phyloP scores from a whole-genome alignment of 2,113 vertebrate genomes.

The Aphelocoma coerulescens region DNA sequence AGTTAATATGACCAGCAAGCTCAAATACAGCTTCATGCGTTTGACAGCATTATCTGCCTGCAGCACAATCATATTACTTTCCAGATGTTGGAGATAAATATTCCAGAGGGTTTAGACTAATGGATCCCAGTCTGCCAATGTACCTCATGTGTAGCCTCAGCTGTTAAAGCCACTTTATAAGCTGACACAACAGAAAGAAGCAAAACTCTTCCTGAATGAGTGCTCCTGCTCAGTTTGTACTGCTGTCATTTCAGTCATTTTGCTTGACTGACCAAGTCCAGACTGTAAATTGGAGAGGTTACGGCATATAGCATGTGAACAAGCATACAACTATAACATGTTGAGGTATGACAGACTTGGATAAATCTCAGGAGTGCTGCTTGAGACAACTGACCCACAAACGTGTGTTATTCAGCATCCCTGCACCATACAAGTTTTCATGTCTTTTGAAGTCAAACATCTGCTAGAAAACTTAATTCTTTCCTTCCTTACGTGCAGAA shows the following conservation, averaged over 20 bases:
- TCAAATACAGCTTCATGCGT: background rate
- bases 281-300: background rate
- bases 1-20: background rate
- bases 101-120: conserved; percentile 3
- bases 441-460: background rate
- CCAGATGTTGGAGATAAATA: conserved; percentile 10
- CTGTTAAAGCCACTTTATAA: conserved; percentile 38
- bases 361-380: background rate
- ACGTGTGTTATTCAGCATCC: background rate
- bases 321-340: background rate
- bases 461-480: background rate
- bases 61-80: background rate
- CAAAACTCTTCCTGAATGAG: background rate
- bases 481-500: background rate
- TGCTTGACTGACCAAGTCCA: background rate
- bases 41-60: background rate
- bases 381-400: background rate
- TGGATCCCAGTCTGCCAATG: background rate
- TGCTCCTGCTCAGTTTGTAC: background rate
- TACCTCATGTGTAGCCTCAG: background rate
- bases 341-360: background rate
- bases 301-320: background rate
- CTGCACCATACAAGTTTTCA: background rate
- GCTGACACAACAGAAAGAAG: conserved; percentile 14
- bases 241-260: background rate